Base-by-base conservation (phyloP, 2,888 invertebrate genomes). In the Phortica okadai region DNA sequence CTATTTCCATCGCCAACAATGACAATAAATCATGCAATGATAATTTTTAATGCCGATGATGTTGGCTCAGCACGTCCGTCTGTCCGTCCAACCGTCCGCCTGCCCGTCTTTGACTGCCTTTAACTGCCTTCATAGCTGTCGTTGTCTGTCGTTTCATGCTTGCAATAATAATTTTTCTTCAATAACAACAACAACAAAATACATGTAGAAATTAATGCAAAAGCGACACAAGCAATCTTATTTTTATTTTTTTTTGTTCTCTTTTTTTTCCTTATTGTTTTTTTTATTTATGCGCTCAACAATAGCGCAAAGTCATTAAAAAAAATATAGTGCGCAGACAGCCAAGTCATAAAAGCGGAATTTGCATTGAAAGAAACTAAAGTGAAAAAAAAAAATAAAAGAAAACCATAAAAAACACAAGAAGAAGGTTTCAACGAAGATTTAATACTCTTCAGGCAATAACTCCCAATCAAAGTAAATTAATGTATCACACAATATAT, bases 11-110 rank as follows among this genome's bases (percentile, higher is more conserved):
- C 50, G 50, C 14, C 50, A 50, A 59, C 8, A 25, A 64, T 41
- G 33, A 64, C 41, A 64, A 64, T 64, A 67, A 44, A 67, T 67
- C 67, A 44, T 44, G 42, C n/a, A 67, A 67, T 67, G 67, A 67
- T 67, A 67, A 67, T 16, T 44, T 64, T n/a, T 67, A 67, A 67
- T 67, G 67, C 7, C 67, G 16, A 16, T 59, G 59, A 8, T 21
- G 59, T 16, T 59, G n/a, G 59, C 59, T n/a, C 10, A 33, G 33
- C 33, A 33, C 33, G 33, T 33, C 33, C 14, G 50, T 11, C 14
- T 6, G 50, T 50, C 50, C 14, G 10, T 50, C 8, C 6, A 50
- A 50, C 14, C 50, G 50, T 8, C 3, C 50, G 50, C 6, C 8
- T 6, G 14, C 6, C 8, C 50, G 14, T 6, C 8, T 11, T 50